Evolutionary conservation across 2,888 invertebrate species (phyloP).

Genomic region (Melitaea athalia): DNA sequence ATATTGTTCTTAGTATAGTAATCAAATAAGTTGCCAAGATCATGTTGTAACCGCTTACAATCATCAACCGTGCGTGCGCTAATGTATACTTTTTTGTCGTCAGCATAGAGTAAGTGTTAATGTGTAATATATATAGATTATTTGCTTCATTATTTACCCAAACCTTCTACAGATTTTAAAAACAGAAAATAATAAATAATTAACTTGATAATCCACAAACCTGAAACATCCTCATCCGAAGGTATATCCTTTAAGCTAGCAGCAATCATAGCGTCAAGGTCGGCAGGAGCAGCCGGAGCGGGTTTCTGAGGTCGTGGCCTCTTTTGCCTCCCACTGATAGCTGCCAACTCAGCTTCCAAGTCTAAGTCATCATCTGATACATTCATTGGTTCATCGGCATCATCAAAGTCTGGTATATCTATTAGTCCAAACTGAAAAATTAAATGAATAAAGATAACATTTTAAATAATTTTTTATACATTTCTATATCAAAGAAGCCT

Average conservation of each 20-base stretch:
- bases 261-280: conserved; percentile 89
- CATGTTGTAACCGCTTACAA: no score
- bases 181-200: not conserved
- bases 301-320: conserved; percentile 59
- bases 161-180: no score
- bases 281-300: conserved; percentile 73
- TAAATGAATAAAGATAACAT: not conserved
- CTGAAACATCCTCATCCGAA: conserved; percentile 88
- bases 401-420: conserved; percentile 84
- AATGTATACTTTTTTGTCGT: no score
- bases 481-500: not conserved
- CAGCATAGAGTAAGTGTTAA: no score
- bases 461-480: no score
- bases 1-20: no score
- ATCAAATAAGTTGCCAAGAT: no score
- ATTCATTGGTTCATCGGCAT: conserved; percentile 78
- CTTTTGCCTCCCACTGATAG: conserved; percentile 77
- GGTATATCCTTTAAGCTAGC: conserved; percentile 90
- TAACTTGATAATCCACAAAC: conserved; percentile 36
- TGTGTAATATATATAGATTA: no score
- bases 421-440: conserved; percentile 87
- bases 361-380: conserved; percentile 88
- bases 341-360: conserved; percentile 93
- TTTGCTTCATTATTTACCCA: no score
- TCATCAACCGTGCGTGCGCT: no score